phyloP scores from a whole-genome alignment of 2,888 invertebrate species.

The Ochropacha duplaris region DNA sequence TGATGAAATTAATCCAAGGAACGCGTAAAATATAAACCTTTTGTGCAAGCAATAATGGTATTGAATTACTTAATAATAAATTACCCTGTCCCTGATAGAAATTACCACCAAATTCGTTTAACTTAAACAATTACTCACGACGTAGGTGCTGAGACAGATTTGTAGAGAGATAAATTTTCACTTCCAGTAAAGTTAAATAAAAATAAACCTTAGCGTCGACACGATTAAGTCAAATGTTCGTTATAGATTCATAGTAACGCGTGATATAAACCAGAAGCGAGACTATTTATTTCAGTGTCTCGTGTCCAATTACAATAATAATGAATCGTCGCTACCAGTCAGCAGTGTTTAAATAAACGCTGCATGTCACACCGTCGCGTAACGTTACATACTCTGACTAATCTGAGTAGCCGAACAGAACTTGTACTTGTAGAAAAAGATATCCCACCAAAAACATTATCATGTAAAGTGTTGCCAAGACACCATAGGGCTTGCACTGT shows the following conservation, averaged over 20 bases:
- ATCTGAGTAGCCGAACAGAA: background rate
- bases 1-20: too few species aligned
- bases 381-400: slow-evolving; percentile 2
- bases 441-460: too few species aligned
- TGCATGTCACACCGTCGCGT: slow-evolving; percentile 39
- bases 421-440: too few species aligned
- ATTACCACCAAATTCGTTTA: slow-evolving; percentile 18
- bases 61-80: background rate
- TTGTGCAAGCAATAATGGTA: background rate
- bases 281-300: slow-evolving; percentile 59
- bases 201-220: slow-evolving; percentile 28
- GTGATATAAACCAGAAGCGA: slow-evolving; percentile 47
- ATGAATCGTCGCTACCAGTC: slow-evolving; percentile 59
- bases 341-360: slow-evolving; percentile 45
- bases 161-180: slow-evolving; percentile 38
- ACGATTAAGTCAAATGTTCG: slow-evolving; percentile 19
- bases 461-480: too few species aligned
- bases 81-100: slow-evolving; percentile 8
- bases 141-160: slow-evolving; percentile 36
- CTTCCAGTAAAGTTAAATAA: slow-evolving; percentile 6
- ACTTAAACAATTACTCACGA: slow-evolving; percentile 40
- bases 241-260: slow-evolving; percentile 24
- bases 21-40: background rate
- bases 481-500: too few species aligned
- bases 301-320: slow-evolving; percentile 69